Evolutionary conservation across 2,113 vertebrate species (phyloP), one percentile per base, ranked within the genome.

Genomic region (Laterallus jamaicensis): DNA sequence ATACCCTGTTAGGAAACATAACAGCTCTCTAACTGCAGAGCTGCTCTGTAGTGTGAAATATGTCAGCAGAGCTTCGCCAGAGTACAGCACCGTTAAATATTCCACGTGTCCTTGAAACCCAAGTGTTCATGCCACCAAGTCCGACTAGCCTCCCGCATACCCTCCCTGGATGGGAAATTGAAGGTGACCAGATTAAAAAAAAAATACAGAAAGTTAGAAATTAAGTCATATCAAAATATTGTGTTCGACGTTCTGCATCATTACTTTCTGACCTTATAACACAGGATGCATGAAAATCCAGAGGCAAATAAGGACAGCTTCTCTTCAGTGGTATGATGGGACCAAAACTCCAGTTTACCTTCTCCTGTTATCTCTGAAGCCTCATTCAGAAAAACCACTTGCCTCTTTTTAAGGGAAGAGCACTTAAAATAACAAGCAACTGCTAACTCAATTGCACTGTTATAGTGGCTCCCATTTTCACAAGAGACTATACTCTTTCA

Each of bases 1-100:
- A 96, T 58, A 86, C 82, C 52, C 63, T 86, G 80, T 90, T 96
- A 93, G 87, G 54, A 67, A 93, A 86, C 40, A 29, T 63, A 93
- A 90, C 78, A 86, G 85, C 85, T 82, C 86, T 60, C 62, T 88
- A 94, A 79, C 86, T 50, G 69, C 69, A 92, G 82, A 88, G 67
- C 66, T 77, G 69, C 55, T 82, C 64, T 42, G 42, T 21, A 3
- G 58, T 22, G 25, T 92, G 66, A 94, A 93, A 92, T 79, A 93
- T 9, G n/a, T 77, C 62, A 79, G n/a, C 42, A 79, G 25, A 58
- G 73, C 40, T 91, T 79, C 73, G 73, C 88, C 93, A 95, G 40
- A 29, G 8, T 64, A 88, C 35, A 83, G 44, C 1, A 1, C 68
- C 0, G 1, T 37, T 60, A 82, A 64, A 11, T 82, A 75, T 42